Evolutionary conservation across 2,797 vertebrate genomes (phyloP).

Genomic region (Monodelphis domestica): DNA sequence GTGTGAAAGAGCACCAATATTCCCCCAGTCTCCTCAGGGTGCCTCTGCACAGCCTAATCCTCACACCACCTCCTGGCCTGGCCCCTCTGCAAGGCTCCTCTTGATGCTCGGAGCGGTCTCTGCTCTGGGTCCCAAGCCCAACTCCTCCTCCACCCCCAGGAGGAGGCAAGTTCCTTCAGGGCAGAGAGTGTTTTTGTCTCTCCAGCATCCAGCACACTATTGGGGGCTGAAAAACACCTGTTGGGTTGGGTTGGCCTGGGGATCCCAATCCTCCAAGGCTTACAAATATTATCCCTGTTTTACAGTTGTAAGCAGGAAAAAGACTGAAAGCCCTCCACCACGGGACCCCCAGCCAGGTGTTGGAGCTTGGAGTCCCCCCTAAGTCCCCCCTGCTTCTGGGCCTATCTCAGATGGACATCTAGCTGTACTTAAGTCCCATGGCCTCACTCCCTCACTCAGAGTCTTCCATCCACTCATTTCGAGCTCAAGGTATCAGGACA

Average conservation of each 20-base stretch:
- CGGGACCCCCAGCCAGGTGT: neutral
- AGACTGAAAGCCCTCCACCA: neutral
- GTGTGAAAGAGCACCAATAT: no score
- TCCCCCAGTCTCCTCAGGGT: no score
- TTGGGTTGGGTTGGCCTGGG: neutral
- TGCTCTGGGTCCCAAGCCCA: neutral
- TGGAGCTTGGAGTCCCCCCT: neutral
- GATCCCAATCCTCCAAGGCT: no score
- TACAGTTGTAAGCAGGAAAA: no score
- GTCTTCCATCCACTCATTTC: neutral
- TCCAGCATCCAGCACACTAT: no score
- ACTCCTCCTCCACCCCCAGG: no score
- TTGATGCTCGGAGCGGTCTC: no score
- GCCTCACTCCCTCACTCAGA: constrained; percentile 64
- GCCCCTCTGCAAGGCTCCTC: no score
- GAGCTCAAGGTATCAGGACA: neutral
- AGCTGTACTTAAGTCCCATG: constrained; percentile 81
- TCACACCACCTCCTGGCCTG: neutral
- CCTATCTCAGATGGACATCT: neutral
- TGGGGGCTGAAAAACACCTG: no score
- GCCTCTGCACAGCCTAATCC: neutral
- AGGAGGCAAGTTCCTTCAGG: no score
- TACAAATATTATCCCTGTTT: neutral
- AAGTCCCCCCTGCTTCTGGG: no score
- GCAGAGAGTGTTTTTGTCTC: neutral